Base-by-base conservation (phyloP, 2,888 invertebrate species). In the Linnaemya tessellans region DNA sequence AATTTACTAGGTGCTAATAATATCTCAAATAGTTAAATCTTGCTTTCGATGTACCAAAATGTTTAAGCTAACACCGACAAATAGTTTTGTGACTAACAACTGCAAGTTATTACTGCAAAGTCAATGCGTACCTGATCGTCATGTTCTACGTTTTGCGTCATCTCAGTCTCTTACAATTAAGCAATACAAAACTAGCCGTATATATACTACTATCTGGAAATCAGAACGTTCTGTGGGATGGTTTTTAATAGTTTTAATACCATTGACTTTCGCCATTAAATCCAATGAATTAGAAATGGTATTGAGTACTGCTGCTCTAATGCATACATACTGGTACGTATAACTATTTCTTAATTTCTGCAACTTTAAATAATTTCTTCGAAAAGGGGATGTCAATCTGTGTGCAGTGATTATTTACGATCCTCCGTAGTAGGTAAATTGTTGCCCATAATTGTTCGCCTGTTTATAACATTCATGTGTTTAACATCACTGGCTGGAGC, bases 321-420 rank as follows among this genome's bases (percentile, higher is more conserved):
- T 62, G 11, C 84, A 84, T 62, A 74, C 84, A 0, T 81, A 84
- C 60, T 81, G 62, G 84, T 81, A 74, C 51, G 20, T 49, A 38
- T 3, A 5, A n/a, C 8, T 1, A 25, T 25, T 30, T 35, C 18
- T 35, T 10, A 41, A 20, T 62, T 62, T 13, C 3, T 13, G 4
- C 8, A 9, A 9, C 22, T 49, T 58, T 30, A 38, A 4, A 15
- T 1, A 25, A 11, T n/a, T 65, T n/a, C 15, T 67, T 62, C 1
- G n/a, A 18, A 22, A 49, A 84, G 81, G 64, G 84, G 81, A 15
- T 79, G 81, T 10, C 73, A 81, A 56, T 84, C 84, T 11, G 67
- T 84, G 73, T 81, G 84, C 56, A 84, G 78, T 46, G 84, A 84
- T 74, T 84, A 84, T 58, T 67, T 81, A 11, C 84, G 84, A 20